Evolutionary conservation across 2,113 vertebrate genomes (phyloP), one percentile per base, ranked within the genome.

Genomic region (Brienomyrus brachyistius): DNA sequence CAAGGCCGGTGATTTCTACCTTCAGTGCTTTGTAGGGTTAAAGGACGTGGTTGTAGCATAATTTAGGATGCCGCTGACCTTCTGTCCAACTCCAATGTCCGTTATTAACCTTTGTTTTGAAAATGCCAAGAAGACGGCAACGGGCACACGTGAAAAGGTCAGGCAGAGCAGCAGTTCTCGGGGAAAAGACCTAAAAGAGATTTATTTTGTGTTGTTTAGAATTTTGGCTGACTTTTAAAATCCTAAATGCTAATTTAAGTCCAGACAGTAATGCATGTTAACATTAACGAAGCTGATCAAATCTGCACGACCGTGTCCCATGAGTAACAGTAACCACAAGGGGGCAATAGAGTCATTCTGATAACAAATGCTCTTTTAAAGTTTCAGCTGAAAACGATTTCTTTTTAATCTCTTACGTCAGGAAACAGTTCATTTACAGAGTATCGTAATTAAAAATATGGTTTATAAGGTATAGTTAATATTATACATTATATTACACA

Each of bases 31-130:
- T 0, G 27, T 74, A 74, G 11, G 27, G 27, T 74, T 35, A 35
- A 27, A 74, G 11, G 5, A 70, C 62, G 31, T 70, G 27, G 31
- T 87, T n/a, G 6, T n/a, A 87, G 52, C 35, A 1, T 87, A 62
- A 87, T 87, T 19, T n/a, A 43, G 47, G 45, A 74, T 87, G 45
- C 92, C 82, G 90, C 91, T 94, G 94, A 95, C 95, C 95, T 96
- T 96, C 90, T 94, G 87, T 92, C 85, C 90, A 91, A 89, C 66
- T 92, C 88, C 6, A 19, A 77, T 56, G 59, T 89, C 89, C 91
- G 86, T 84, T 90, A 94, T 95, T 96, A 94, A 95, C 95, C 95
- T 96, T 96, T 96, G 52, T 91, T 91, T 91, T 88, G 89, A 91
- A 95, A 95, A 95, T 95, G 95, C 93, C 94, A 92, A 86, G 89